A percentile compares a stretch with the other conserved stretches of the same genome.
phyloP scores from a whole-genome alignment of 2,797 vertebrate species.

The Hybognathus amarus region DNA sequence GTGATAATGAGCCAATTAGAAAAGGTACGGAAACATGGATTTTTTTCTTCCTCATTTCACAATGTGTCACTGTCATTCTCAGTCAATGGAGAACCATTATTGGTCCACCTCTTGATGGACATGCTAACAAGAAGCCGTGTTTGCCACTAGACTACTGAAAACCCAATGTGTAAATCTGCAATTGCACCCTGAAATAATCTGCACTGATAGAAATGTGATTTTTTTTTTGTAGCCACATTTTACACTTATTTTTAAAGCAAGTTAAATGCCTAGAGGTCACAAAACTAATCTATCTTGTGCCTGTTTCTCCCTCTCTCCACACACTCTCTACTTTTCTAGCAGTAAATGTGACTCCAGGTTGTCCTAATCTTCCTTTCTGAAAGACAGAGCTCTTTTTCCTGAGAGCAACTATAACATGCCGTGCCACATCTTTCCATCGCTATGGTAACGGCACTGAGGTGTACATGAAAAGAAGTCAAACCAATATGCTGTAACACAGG shows the following conservation, averaged over 20 bases:
- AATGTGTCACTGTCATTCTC: background rate
- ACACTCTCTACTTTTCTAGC: constrained; percentile 15
- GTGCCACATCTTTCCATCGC: constrained; percentile 45
- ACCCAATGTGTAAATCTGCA: background rate
- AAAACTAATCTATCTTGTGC: background rate
- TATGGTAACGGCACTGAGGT: constrained; percentile 59
- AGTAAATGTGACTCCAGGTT: constrained; percentile 24
- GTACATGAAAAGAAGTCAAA: constrained; percentile 40
- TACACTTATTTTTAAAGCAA: background rate
- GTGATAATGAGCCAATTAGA: constrained; percentile 11
- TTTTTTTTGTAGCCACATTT: background rate
- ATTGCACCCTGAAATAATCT: background rate
- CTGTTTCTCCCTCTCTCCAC: background rate
- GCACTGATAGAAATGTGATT: background rate
- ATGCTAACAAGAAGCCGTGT: background rate
- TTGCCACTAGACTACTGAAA: background rate
- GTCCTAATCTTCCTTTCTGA: constrained; percentile 26
- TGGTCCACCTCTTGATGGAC: background rate
- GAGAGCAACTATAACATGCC: constrained; percentile 22
- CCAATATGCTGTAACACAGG: constrained; percentile 27
- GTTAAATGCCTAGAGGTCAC: background rate
- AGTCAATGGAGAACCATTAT: background rate
- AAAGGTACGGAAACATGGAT: background rate
- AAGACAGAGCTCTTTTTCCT: constrained; percentile 39
- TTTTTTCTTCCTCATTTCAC: background rate